Conservation (phyloP, 2,888 invertebrate species). For the Oligia fasciuncula region DNA sequence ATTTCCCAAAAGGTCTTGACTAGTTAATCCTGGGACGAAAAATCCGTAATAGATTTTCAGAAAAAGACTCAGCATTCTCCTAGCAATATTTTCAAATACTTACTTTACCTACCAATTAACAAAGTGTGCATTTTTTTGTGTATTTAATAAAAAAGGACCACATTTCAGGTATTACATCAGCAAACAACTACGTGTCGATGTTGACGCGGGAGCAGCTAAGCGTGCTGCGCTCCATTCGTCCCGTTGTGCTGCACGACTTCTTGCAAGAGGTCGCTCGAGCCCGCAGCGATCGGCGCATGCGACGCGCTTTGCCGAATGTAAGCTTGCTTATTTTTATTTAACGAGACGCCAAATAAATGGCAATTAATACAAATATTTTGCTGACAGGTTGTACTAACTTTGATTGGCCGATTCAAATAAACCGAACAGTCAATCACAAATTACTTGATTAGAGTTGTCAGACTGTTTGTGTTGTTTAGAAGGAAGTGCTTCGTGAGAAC, state of each 20-base stretch:
- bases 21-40: neutral
- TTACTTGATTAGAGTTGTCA: neutral
- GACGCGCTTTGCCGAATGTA: conserved; percentile 83
- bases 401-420: conserved; percentile 1
- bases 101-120: neutral
- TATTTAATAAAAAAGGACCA: neutral
- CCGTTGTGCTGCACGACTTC: conserved; percentile 83
- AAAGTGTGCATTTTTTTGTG: neutral
- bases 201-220: conserved; percentile 84
- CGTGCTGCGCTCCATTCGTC: conserved; percentile 83
- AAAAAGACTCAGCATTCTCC: neutral
- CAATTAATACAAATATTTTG: neutral
- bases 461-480: no score
- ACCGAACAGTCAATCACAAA: neutral
- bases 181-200: conserved; percentile 86
- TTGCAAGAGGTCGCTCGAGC: conserved; percentile 83
- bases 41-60: neutral
- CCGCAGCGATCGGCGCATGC: conserved; percentile 81
- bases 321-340: conserved; percentile 56
- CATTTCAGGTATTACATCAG: conserved; percentile 80
- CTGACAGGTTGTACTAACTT: neutral
- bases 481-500: neutral
- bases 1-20: neutral
- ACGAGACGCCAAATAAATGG: neutral
- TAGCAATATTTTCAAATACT: neutral